Evolutionary conservation across 2,888 invertebrate species (phyloP).

Genomic region (Eueremaeus valkanovi): DNA sequence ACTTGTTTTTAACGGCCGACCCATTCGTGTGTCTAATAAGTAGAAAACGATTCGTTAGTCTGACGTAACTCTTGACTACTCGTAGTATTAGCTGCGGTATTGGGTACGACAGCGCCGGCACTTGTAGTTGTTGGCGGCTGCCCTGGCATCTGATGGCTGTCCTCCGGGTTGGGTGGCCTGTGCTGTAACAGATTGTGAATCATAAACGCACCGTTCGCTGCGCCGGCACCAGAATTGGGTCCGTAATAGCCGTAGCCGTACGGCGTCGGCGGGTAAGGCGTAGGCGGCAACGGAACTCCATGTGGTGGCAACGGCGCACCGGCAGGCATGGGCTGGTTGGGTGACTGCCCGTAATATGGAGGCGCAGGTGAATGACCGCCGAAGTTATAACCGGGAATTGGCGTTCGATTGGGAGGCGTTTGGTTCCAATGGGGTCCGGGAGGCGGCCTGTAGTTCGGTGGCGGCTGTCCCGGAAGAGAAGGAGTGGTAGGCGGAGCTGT

Average conservation of each 20-base stretch:
- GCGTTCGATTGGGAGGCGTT: background rate
- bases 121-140: background rate
- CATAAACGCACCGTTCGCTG: slow-evolving; percentile 47
- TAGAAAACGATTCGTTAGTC: background rate
- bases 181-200: slow-evolving; percentile 45
- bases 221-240: slow-evolving; percentile 34
- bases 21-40: background rate
- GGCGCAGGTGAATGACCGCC: background rate
- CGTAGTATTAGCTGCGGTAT: background rate
- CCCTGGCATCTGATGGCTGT: slow-evolving; percentile 2
- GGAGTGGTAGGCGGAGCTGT: background rate
- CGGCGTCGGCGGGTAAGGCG: background rate
- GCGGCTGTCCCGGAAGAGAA: background rate
- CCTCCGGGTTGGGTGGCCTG: background rate
- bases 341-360: background rate
- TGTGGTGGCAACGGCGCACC: background rate
- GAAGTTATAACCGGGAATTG: background rate
- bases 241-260: slow-evolving; percentile 21
- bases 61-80: background rate
- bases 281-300: background rate
- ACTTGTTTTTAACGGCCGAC: too few relatives aligned
- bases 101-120: background rate
- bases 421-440: background rate
- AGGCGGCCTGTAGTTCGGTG: background rate
- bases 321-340: background rate